Evolutionary conservation across 2,113 vertebrate species (phyloP), one percentile per base, ranked within the genome.

Genomic region (Hylia prasina): DNA sequence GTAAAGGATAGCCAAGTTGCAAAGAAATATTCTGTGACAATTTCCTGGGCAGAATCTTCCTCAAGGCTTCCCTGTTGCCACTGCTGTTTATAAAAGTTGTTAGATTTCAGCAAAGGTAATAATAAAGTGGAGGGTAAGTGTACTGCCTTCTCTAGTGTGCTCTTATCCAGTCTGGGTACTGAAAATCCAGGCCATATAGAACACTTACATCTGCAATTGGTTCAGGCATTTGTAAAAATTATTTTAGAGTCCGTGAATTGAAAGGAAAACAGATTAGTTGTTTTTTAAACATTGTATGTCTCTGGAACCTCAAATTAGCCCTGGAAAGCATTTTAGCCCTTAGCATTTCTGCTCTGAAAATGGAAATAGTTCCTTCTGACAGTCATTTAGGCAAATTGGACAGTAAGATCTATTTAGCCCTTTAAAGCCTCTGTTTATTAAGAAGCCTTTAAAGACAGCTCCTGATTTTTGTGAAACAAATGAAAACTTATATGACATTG

Each of bases 321-420:
- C 93, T 83, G 40, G 82, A 88, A 94, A 90, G 48, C 39, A 73
- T 90, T 93, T 92, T 96, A 97, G 97, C 97, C 96, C 97, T 96
- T 96, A 69, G 42, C 40, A 89, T 65, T 93, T 89, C 72, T 81
- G 51, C 82, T 91, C 22, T 77, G 48, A 86, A 93, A 94, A 82
- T 44, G 24, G 35, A 65, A 66, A 45, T 47, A 81, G 44, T 65
- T 96, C 84, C 68, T 90, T 86, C 42, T 51, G 64, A 84, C 18
- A 45, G 40, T 66, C 48, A 30, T 56, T 47, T 72, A 90, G n/a
- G 42, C 45, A 95, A 94, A 94, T 61, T 50, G 53, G 94, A 88
- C 64, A 81, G 1, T 56, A 81, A 71, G 45, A 77, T 54, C 87
- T 92, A 50, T 92, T 84, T 94, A 96, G 97, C 96, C 95, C 97